A percentile compares a stretch with the other conserved stretches of the same genome.
phyloP scores from a whole-genome alignment of 2,797 vertebrate genomes.

The Xenops minutus region DNA sequence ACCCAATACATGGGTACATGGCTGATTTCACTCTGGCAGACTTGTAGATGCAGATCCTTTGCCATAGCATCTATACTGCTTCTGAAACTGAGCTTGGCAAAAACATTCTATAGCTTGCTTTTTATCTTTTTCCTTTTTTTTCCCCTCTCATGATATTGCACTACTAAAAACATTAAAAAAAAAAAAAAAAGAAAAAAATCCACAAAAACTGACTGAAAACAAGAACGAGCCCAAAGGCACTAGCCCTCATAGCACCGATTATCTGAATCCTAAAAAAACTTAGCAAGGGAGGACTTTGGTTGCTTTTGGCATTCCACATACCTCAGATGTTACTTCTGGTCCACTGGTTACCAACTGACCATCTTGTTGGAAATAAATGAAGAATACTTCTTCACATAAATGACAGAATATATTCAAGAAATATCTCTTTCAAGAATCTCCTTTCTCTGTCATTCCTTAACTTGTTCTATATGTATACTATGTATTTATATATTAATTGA shows the following conservation, averaged over 20 bases:
- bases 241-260: neutral
- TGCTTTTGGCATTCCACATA: neutral
- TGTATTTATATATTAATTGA: neutral
- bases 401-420: neutral
- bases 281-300: neutral
- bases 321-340: neutral
- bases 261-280: neutral
- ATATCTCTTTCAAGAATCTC: neutral
- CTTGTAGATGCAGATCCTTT: neutral
- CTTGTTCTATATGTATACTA: neutral
- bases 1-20: neutral
- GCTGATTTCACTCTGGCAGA: accelerated
- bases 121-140: neutral
- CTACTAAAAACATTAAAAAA: neutral
- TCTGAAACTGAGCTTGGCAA: neutral
- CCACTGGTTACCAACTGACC: neutral
- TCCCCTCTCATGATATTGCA: neutral
- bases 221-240: neutral
- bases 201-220: neutral
- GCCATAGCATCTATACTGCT: neutral
- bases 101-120: neutral
- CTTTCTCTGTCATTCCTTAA: neutral
- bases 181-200: too few relatives aligned
- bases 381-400: neutral
- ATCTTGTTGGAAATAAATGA: neutral